These are phyloP conservation scores for Nasua narica DNA, from an alignment of 2,797 vertebrate genomes.

Conservation along the genomic window DNA sequence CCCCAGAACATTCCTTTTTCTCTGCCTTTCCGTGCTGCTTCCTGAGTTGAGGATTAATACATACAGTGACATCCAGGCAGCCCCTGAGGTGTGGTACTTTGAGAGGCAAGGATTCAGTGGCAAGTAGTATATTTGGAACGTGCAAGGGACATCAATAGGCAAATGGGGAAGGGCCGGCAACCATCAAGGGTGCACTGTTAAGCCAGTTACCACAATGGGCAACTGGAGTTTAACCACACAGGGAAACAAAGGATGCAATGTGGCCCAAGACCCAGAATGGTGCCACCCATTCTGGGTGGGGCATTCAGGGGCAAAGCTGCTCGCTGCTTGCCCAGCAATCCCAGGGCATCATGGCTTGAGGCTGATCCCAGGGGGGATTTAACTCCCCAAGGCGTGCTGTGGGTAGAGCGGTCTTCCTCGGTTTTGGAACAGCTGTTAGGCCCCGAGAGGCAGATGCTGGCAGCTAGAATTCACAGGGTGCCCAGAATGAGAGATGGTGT, in stretches of 20 bases:
- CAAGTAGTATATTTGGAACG: not conserved
- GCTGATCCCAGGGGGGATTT: not conserved
- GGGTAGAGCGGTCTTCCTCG: not conserved
- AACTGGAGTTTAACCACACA: not conserved
- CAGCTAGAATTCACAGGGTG: not conserved
- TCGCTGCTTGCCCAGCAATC: not conserved
- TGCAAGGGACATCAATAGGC: too few relatives aligned
- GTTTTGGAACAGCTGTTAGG: not conserved
- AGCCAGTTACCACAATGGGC: not conserved
- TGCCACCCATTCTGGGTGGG: too few relatives aligned
- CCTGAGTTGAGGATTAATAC: not conserved
- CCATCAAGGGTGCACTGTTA: not conserved
- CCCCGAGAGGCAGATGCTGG: not conserved
- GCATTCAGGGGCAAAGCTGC: not conserved
- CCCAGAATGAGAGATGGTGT: rapidly evolving
- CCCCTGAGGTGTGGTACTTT: not conserved
- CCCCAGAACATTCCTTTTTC: not conserved
- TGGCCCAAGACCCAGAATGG: not conserved
- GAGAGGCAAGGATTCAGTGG: not conserved
- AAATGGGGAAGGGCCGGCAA: not conserved
- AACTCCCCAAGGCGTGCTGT: not conserved
- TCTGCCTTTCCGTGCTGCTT: not conserved
- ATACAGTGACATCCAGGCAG: not conserved
- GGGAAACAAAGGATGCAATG: not conserved
- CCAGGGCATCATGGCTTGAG: not conserved